phyloP scores from a whole-genome alignment of 2,113 vertebrate genomes.

The Hypocryptadius cinnamomeus region DNA sequence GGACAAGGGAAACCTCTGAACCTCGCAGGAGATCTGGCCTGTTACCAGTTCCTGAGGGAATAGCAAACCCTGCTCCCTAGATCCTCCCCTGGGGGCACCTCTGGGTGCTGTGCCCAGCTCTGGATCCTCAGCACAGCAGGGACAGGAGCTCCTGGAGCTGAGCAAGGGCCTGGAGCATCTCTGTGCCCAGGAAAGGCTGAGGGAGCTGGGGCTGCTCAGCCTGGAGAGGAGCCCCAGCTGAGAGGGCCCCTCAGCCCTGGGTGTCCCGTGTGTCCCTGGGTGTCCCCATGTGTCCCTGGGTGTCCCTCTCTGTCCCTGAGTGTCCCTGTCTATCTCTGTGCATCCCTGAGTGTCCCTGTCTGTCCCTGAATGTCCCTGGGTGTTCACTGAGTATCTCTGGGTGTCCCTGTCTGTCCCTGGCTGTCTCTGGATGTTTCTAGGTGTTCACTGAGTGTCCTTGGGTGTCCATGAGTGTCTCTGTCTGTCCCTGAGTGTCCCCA shows the following conservation, averaged over 20 bases:
- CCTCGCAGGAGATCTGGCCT: accelerated
- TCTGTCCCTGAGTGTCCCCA: background rate
- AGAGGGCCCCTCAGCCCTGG: background rate
- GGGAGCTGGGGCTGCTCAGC: background rate
- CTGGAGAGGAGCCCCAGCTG: background rate
- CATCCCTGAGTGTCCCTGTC: background rate
- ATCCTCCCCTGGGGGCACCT: background rate
- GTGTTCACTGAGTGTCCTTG: too few relatives aligned
- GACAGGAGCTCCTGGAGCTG: background rate
- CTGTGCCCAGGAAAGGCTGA: background rate
- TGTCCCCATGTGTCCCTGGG: accelerated
- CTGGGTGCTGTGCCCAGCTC: background rate
- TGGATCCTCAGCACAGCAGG: background rate
- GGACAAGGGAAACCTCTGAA: background rate
- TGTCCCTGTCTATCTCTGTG: accelerated
- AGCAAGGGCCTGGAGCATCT: background rate
- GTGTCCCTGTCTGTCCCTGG: background rate
- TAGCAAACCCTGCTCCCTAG: accelerated
- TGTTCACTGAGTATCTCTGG: too few relatives aligned
- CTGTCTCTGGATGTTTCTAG: too few relatives aligned
- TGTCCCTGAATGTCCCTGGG: too few relatives aligned
- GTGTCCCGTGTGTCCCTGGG: background rate
- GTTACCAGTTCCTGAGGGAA: background rate
- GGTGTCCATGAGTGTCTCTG: accelerated
- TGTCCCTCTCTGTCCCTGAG: background rate